Evolutionary conservation across 2,888 invertebrate genomes (phyloP), one percentile per base, ranked within the genome.

Genomic region (Melieria omissa): DNA sequence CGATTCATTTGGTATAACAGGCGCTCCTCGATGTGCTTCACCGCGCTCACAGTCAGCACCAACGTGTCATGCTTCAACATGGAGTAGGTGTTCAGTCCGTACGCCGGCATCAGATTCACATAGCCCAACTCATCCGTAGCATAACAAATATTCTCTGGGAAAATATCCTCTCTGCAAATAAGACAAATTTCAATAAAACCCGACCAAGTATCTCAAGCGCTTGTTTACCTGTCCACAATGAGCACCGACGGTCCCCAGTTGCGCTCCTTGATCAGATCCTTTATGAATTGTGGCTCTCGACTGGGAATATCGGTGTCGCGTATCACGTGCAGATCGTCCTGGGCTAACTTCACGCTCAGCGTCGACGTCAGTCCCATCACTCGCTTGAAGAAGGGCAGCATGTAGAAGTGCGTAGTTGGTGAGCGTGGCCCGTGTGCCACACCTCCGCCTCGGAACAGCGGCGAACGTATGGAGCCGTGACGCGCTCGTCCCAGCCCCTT

Each of bases 171-270:
- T 60, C 78, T 78, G 58, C 10, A 71, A 68, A 42, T 7, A 5
- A 67, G 16, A 7, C 4, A 58, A 45, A 61, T 47, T 46, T 4
- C 14, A 49, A n/a, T 29, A 47, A 66, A 42, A 14, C 8, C 12
- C 45, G 41, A 62, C 42, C 7, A 61, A 55, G 12, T 49, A 52
- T 58, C 44, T 61, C 3, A 70, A 55, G 41, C 55, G 54, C 16
- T 62, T 62, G 16, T 12, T 47, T 91, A 95, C 93, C 93, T 93
- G 87, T 99, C 97, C 67, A 99, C 90, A 88, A 99, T 93, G 0
- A 99, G 88, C 10, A 97, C 96, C 9, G 98, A 97, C 54, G 96
- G 94, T 10, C 99, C 99, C 99, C 99, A 99, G 84, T 93, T 93
- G 78, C 99, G 90, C 58, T 91, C 89, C 78, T 94, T 93, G 46